These are phyloP conservation scores for Boloria selene DNA, from an alignment of 2,888 invertebrate genomes.

Conservation along the genomic window DNA sequence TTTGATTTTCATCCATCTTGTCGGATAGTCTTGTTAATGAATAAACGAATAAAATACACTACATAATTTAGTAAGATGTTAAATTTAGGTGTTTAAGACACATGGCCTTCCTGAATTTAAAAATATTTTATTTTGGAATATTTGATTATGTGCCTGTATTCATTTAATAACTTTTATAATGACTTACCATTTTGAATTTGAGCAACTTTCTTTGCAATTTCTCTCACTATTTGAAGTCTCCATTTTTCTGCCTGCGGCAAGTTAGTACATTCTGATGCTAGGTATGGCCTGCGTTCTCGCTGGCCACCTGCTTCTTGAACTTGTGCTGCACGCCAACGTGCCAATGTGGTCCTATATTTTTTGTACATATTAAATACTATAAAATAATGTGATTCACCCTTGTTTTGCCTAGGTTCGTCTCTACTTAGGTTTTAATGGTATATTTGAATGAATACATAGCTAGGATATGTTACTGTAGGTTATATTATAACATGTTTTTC, in stretches of 20 bases:
- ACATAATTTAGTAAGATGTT: conserved; percentile 36
- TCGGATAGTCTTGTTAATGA: conserved; percentile 14
- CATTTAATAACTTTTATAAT: not conserved
- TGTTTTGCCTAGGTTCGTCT: too few species aligned
- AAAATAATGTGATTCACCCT: too few species aligned
- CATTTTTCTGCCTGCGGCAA: conserved; percentile 97
- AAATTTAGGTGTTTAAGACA: conserved; percentile 19
- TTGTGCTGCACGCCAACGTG: conserved; percentile 98
- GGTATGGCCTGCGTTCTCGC: conserved; percentile 93
- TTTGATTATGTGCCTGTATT: conserved; percentile 5
- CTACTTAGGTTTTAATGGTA: too few species aligned
- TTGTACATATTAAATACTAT: too few species aligned
- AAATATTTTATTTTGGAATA: conserved; percentile 6
- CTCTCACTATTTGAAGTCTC: conserved; percentile 97
- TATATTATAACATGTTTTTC: too few species aligned
- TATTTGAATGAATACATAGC: too few species aligned
- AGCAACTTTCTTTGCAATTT: conserved; percentile 98
- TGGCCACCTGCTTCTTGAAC: conserved; percentile 94
- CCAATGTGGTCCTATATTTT: conserved; percentile 93
- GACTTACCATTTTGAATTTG: conserved; percentile 96
- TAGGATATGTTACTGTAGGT: too few species aligned
- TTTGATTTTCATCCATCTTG: conserved; percentile 43
- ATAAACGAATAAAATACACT: conserved; percentile 27
- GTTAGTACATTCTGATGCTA: conserved; percentile 97
- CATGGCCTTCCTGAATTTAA: conserved; percentile 59